Conservation (phyloP, 2,113 vertebrate species). For the Corydoras sp. region DNA sequence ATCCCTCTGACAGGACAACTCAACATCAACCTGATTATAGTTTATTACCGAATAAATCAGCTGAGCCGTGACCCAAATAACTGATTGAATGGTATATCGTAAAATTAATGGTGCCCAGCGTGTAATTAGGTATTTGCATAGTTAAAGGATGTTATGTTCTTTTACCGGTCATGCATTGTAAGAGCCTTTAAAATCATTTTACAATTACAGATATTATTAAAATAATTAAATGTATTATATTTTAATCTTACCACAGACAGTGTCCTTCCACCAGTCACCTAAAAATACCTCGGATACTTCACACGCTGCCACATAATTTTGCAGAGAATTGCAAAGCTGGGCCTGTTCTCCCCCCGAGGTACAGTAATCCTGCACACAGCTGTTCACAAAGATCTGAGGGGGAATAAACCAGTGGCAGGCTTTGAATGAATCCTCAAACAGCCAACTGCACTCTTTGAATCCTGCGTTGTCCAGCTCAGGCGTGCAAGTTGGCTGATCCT, state of each 20-base stretch:
- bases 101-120: too few relatives aligned
- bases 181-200: too few relatives aligned
- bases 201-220: too few relatives aligned
- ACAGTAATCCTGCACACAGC: slow-evolving; percentile 68
- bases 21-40: too few relatives aligned
- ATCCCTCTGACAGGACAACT: too few relatives aligned
- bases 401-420: slow-evolving; percentile 61
- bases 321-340: slow-evolving; percentile 62
- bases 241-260: slow-evolving; percentile 60
- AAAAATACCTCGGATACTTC: slow-evolving; percentile 58
- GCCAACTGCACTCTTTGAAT: slow-evolving; percentile 51
- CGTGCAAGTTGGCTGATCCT: slow-evolving; percentile 50
- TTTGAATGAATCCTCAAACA: slow-evolving; percentile 54
- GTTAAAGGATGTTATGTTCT: too few relatives aligned
- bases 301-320: slow-evolving; percentile 67
- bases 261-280: slow-evolving; percentile 57
- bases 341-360: slow-evolving; percentile 49
- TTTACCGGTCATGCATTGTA: too few relatives aligned
- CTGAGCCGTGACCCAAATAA: too few relatives aligned
- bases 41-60: too few relatives aligned
- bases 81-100: too few relatives aligned
- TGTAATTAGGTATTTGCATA: too few relatives aligned
- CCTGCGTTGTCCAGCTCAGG: slow-evolving; percentile 48
- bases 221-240: too few relatives aligned
- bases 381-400: slow-evolving; percentile 57